A percentile compares a stretch with the other conserved stretches of the same genome.
phyloP scores from a whole-genome alignment of 2,797 vertebrate genomes.

The Parambassis ranga region DNA sequence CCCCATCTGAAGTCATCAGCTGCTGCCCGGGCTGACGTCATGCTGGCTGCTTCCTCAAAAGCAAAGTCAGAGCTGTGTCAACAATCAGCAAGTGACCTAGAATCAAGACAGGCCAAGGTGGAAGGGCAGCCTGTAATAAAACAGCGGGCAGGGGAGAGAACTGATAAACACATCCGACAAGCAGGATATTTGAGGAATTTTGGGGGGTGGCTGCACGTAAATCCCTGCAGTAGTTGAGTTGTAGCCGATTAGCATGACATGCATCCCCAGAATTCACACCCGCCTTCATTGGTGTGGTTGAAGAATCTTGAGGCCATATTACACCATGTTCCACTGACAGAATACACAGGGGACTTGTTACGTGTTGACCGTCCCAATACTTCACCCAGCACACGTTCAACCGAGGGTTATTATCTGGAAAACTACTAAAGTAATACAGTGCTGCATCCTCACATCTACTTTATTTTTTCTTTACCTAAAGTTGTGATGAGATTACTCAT shows the following conservation, averaged over 20 bases:
- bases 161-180: constrained; percentile 27
- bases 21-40: background rate
- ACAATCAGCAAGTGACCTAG: constrained; percentile 37
- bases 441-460: background rate
- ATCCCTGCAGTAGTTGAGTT: constrained; percentile 40
- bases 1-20: background rate
- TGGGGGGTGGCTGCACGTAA: constrained; percentile 26
- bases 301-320: constrained; percentile 48
- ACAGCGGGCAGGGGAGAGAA: constrained; percentile 11
- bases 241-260: constrained; percentile 59
- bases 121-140: constrained; percentile 29
- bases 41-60: constrained; percentile 39
- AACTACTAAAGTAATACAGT: background rate
- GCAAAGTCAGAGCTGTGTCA: constrained; percentile 13
- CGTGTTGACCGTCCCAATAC: constrained; percentile 5
- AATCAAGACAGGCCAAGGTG: constrained; percentile 33
- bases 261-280: constrained; percentile 69
- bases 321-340: constrained; percentile 58
- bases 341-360: constrained; percentile 38
- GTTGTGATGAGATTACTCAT: constrained; percentile 21
- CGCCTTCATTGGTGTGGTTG: constrained; percentile 41
- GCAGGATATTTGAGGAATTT: constrained; percentile 49
- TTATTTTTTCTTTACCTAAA: background rate
- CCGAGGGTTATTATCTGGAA: background rate
- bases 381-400: background rate